Percentiles rank a stretch among this genome's conserved stretches.
phyloP scores from a whole-genome alignment of 2,113 vertebrate species.

The Macroglossus sobrinus region DNA sequence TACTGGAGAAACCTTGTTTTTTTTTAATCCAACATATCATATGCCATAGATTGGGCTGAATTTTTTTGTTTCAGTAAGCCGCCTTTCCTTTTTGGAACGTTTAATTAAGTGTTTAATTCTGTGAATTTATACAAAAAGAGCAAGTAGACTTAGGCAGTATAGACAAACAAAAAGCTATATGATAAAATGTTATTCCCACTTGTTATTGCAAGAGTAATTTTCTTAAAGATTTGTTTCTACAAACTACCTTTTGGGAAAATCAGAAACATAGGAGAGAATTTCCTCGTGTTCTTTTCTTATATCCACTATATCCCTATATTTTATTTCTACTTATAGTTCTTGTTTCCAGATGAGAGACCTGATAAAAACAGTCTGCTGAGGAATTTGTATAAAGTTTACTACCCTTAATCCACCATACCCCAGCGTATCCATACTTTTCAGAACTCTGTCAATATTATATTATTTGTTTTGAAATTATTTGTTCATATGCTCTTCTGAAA shows the following conservation, averaged over 20 bases:
- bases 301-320: neutral
- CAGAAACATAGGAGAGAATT: neutral
- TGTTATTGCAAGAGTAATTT: neutral
- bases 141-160: neutral
- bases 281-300: neutral
- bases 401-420: neutral
- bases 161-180: neutral
- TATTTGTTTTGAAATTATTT: neutral
- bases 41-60: neutral
- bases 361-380: neutral
- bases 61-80: neutral
- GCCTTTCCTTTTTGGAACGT: neutral
- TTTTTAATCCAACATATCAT: neutral
- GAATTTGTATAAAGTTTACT: neutral
- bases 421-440: neutral
- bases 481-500: neutral
- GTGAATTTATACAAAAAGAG: neutral
- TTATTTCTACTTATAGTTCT: neutral
- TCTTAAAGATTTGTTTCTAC: neutral
- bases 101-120: neutral
- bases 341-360: slow-evolving; percentile 12
- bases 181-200: neutral
- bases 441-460: neutral
- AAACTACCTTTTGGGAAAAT: neutral
- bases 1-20: neutral